Percentiles rank a stretch among this genome's conserved stretches.
phyloP scores from a whole-genome alignment of 2,888 invertebrate genomes.

The Ichneumoninae sp. region DNA sequence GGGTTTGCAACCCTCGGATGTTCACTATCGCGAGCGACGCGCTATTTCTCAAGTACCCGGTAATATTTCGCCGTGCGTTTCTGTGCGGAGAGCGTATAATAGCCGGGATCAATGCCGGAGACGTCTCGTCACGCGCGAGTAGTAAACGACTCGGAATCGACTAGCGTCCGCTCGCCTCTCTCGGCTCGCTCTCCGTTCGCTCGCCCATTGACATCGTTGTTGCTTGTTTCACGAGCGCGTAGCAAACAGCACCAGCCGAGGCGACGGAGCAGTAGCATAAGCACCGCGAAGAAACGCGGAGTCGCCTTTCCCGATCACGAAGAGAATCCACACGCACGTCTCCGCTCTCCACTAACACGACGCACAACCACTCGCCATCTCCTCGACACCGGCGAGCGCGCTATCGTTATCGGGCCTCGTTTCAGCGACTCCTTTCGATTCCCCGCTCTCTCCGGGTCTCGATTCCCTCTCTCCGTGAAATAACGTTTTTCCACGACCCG shows the following conservation, averaged over 20 bases:
- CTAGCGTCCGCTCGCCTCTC: constrained; percentile 2
- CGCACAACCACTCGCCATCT: neutral
- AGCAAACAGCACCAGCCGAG: constrained; percentile 5
- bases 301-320: constrained; percentile 24
- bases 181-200: constrained; percentile 25
- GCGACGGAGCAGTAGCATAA: neutral
- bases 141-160: constrained; percentile 27
- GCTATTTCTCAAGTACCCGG: neutral
- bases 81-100: neutral
- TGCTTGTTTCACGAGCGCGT: constrained; percentile 37
- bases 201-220: constrained; percentile 38
- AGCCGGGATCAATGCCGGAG: constrained; percentile 9
- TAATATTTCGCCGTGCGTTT: neutral
- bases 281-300: constrained; percentile 23
- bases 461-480: constrained; percentile 4
- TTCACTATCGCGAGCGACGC: too few relatives aligned
- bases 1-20: too few relatives aligned
- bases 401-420: constrained; percentile 14
- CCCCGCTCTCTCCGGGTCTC: neutral
- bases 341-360: neutral
- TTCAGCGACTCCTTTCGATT: constrained; percentile 12
- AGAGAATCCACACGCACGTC: constrained; percentile 20
- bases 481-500: neutral
- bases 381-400: neutral
- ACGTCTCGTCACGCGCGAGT: constrained; percentile 33